A percentile compares a stretch with the other conserved stretches of the same genome.
These are phyloP conservation scores for Andrena camellia DNA, from an alignment of 2,888 invertebrate genomes.

Conservation along the genomic window DNA sequence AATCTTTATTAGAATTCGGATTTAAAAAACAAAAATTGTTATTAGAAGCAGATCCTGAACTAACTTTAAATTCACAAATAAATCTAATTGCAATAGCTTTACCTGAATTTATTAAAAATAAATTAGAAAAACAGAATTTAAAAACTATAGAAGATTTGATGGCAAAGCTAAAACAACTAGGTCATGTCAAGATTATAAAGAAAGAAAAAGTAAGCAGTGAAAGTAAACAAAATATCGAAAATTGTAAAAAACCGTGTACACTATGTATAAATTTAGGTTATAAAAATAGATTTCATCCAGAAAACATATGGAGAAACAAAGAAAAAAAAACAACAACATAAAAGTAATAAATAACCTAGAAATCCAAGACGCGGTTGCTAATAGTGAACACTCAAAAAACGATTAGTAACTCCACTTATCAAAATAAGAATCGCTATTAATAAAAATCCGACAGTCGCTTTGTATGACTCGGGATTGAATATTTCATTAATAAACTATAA, in stretches of 20 bases:
- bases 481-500: conserved; percentile 2
- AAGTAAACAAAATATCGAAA: conserved; percentile 3
- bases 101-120: conserved; percentile 54
- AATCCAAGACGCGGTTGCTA: background rate
- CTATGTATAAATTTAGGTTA: conserved; percentile 4
- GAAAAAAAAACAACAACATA: conserved; percentile 3
- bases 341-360: conserved; percentile 14
- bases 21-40: conserved; percentile 65
- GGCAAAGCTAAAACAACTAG: background rate
- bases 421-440: background rate
- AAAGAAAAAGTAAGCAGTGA: background rate
- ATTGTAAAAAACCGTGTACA: background rate
- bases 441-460: background rate
- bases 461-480: background rate
- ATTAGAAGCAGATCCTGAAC: conserved; percentile 58
- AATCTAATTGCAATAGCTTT: conserved; percentile 61
- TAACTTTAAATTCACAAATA: conserved; percentile 62
- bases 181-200: background rate
- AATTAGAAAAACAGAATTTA: background rate
- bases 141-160: conserved; percentile 3
- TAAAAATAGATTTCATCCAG: conserved; percentile 16
- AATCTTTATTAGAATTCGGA: conserved; percentile 59
- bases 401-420: conserved; percentile 4
- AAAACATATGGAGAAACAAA: conserved; percentile 6
- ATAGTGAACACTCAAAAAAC: background rate